Conservation (phyloP, 35 echinoderm and acorn worm genomes). For the Patiria miniata region DNA sequence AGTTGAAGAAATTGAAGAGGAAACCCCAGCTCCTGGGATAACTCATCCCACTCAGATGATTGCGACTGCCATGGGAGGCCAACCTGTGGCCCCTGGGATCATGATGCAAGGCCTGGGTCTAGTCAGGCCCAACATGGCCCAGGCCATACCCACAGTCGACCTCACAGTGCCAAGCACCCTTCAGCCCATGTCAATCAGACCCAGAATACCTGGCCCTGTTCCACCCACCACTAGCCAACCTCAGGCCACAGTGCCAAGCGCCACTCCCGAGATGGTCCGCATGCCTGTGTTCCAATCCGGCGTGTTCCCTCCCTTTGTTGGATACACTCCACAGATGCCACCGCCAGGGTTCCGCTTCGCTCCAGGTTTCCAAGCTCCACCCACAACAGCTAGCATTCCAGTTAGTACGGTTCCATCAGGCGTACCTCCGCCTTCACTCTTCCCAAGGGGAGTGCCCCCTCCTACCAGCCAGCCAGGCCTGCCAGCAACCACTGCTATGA, state of each 20-base stretch:
- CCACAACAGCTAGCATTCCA: slow-evolving; percentile 14
- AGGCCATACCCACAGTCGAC: background rate
- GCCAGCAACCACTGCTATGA: background rate
- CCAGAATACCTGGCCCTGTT: slow-evolving; percentile 8
- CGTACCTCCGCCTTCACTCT: slow-evolving; percentile 14
- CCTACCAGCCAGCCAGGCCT: slow-evolving; percentile 3
- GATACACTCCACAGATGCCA: slow-evolving; percentile 59
- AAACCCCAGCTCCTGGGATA: slow-evolving; percentile 2
- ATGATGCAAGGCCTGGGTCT: background rate
- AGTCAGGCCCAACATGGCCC: background rate
- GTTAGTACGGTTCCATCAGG: slow-evolving; percentile 5
- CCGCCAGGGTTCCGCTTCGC: slow-evolving; percentile 72
- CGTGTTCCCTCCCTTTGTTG: slow-evolving; percentile 75
- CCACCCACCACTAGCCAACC: slow-evolving; percentile 47
- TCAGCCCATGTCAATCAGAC: background rate
- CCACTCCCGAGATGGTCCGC: slow-evolving; percentile 63
- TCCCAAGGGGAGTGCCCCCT: slow-evolving; percentile 22
- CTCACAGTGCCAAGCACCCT: background rate
- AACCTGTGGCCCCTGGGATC: background rate
- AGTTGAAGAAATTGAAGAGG: slow-evolving; percentile 21
- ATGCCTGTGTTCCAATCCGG: slow-evolving; percentile 75
- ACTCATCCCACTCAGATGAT: background rate
- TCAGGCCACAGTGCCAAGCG: slow-evolving; percentile 18
- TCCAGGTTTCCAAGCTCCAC: slow-evolving; percentile 63
- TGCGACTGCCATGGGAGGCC: background rate